Evolutionary conservation across 2,888 invertebrate species (phyloP), one percentile per base, ranked within the genome.

Genomic region (Hecatera dysodea): DNA sequence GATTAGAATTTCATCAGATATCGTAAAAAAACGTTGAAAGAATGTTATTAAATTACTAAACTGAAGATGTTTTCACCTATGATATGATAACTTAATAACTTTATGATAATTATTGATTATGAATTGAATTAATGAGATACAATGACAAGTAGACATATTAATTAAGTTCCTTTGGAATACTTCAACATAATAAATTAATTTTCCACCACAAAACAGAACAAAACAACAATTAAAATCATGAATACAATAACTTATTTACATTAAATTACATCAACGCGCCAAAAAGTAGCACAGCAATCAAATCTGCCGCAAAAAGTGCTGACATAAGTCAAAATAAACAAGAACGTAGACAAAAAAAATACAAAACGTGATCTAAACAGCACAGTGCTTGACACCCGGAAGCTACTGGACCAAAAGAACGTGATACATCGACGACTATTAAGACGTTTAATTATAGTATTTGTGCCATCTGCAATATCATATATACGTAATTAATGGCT

Each of bases 381-480:
- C 71, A 78, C 71, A 73, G 75, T 72, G 73, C 70, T 72, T 42
- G 7, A 52, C 48, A 78, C 75, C 82, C 85, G 84, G 86, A 85
- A 84, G 65, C 29, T 66, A 36, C 11, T 60, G 61, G 48, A 42
- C 71, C 59, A 63, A 81, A 84, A 71, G 17, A 67, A 61, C 57
- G 52, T 29, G 70, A 48, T 57, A 44, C 24, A 52, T 24, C 17
- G 17, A 52, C 36, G 50, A n/a, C 27, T 24, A 39, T 56, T 52
- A n/a, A 64, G 29, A 44, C 17, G 8, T 53, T 55, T 62, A 75
- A 80, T 44, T 44, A 44, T 44, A 44, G 19, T 44, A 44, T 44
- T 44, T 44, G 44, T 44, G 44, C 44, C 19, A 44, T 61, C 22
- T 29, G 15, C 19, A 24, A 27, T 59, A 57, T 62, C 46, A 36